Base-by-base conservation (phyloP, 2,797 vertebrate genomes). In the Glossophaga mutica region DNA sequence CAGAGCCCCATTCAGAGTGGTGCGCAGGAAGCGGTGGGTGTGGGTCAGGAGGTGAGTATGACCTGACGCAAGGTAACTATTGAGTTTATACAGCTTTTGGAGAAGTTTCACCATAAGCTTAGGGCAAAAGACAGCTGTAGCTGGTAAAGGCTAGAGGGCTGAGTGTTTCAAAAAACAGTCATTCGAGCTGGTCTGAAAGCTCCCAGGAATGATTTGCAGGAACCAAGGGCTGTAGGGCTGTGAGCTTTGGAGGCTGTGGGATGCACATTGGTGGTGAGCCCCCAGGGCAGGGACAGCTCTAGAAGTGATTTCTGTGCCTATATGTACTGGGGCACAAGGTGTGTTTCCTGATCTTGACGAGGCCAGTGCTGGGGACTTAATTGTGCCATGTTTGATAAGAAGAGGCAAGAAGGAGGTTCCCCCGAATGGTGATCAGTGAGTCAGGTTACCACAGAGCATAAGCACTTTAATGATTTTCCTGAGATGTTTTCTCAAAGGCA, bases 401-500 rank as follows among this genome's bases (percentile, higher is more conserved):
- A 87, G 65, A 76, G 37, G 39, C 26, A 76, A 82, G 70, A 83
- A 57, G 78, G 67, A 57, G 42, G 48, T 21, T 46, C n/a, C 19
- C 11, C n/a, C 90, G 37, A 76, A 32, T 22, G 71, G 16, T 52
- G 55, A 65, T 81, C 44, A 24, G 78, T 59, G 32, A 81, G 76
- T 74, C 57, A 57, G 22, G 71, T 68, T 90, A 79, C 87, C 68
- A 39, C 46, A 57, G 81, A 70, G 24, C 26, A 21, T 48, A 34
- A 70, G 18, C 8, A 6, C 44, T 85, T 93, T 73, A 46, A 46
- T 77, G 71, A 90, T 48, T 81, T 79, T 46, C 37, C 42, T 87
- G 55, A 70, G 70, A 70, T 87, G 37, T 76, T 81, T 77, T 93
- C 37, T 95, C 65, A 76, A 57, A 78, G 62, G 74, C 65, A 85